Base-by-base conservation (phyloP, 2,797 vertebrate genomes). In the Ctenopoma multispine region DNA sequence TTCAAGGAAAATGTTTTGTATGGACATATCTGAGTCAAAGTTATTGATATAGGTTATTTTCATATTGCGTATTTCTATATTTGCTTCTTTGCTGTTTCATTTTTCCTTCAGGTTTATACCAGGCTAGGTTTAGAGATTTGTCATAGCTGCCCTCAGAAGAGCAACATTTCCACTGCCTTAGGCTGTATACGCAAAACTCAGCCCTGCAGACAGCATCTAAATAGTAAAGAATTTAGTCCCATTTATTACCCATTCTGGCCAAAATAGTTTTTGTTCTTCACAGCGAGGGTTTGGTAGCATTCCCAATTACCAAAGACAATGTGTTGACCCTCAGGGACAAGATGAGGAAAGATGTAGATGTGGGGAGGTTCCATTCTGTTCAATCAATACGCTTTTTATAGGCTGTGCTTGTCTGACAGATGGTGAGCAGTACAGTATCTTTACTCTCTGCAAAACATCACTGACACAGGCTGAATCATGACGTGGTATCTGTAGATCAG, bases 321-420 rank as follows among this genome's bases (percentile, higher is more conserved):
- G 68, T 81, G 88, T 88, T 93, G 92, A 93, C 89, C 90, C 92
- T 91, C 86, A 79, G 85, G 89, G 93, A 70, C 70, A 48, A 87
- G 82, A 93, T 87, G 84, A 90, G 85, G 88, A 90, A 89, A 90
- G 69, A 93, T 94, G 86, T 90, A 94, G 89, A 94, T 93, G 87
- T 82, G 82, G 81, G 70, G 75, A 73, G 83, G 89, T 80, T 79
- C 71, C 77, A 81, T 81, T 86, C 71, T 83, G 11, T 77, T 85
- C 80, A 89, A 92, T 93, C 93, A 91, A 91, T 92, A 83, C 59
- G 51, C 55, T 87, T 90, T 89, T 91, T 92, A 90, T 84, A 78
- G 85, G 75, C 64, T 49, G 50, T 53, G 53, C 40, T 59, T 38
- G 66, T 81, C 79, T 80, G 71, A 72, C 83, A 87, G 86, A 84